Conservation (phyloP, 2,888 invertebrate species). For the Teinopalpus imperialis region DNA sequence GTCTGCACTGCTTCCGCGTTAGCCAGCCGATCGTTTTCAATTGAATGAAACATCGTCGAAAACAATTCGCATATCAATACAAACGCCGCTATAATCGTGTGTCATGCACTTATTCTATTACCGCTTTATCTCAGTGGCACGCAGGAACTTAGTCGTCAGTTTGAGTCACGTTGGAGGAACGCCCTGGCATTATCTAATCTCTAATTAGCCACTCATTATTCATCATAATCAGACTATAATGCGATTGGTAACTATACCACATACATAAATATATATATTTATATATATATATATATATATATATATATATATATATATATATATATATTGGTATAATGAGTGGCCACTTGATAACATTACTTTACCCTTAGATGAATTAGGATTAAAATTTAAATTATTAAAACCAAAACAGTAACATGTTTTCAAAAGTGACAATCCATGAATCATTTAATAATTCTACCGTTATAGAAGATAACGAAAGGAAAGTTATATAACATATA, state of each 20-base stretch:
- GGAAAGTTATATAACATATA: too few species aligned
- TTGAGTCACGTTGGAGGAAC: conserved; percentile 68
- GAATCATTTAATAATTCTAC: too few species aligned
- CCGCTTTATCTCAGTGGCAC: conserved; percentile 38
- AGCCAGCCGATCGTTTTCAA: conserved; percentile 14
- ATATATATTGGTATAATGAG: too few species aligned
- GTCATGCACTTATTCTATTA: conserved; percentile 37
- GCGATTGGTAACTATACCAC: too few species aligned
- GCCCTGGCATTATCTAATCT: conserved; percentile 63
- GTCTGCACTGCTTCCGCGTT: conserved; percentile 23
- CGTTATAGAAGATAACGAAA: too few species aligned
- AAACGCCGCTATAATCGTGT: conserved; percentile 16
- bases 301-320: too few species aligned
- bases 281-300: too few species aligned
- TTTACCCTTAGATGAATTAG: conserved; percentile 25
- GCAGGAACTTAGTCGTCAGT: conserved; percentile 30
- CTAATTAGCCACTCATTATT: conserved; percentile 71
- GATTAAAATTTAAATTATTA: too few species aligned
- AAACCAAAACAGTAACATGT: too few species aligned
- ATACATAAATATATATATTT: too few species aligned
- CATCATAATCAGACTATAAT: conserved; percentile 61
- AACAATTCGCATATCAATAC: conserved; percentile 25
- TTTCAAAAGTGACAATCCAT: too few species aligned
- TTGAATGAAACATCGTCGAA: conserved; percentile 12
- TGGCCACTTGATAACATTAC: conserved; percentile 33